phyloP scores from a whole-genome alignment of 2,113 vertebrate species.

The Jaculus jaculus region DNA sequence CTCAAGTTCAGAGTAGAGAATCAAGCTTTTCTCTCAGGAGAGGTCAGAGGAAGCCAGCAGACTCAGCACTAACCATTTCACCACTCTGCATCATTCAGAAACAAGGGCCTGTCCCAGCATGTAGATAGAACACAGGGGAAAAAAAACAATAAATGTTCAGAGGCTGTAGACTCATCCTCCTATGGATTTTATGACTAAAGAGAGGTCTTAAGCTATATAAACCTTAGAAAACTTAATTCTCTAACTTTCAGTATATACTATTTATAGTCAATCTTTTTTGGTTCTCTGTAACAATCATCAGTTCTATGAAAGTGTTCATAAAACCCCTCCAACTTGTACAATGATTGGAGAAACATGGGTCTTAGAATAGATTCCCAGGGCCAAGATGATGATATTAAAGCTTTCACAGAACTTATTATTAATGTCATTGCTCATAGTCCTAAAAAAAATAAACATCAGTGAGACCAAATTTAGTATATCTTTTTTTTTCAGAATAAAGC shows the following conservation, averaged over 20 bases:
- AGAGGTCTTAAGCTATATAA: neutral
- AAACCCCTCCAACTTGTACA: constrained; percentile 30
- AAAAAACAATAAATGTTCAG: neutral
- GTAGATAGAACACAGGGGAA: neutral
- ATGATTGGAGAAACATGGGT: constrained; percentile 62
- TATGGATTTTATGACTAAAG: neutral
- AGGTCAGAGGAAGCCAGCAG: constrained; percentile 80
- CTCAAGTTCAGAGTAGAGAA: constrained; percentile 83
- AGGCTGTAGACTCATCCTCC: neutral
- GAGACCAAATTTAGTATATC: neutral
- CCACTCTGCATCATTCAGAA: constrained; percentile 71
- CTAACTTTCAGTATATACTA: neutral
- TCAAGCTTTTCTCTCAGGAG: constrained; percentile 81
- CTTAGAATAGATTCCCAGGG: constrained; percentile 29
- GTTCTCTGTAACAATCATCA: constrained; percentile 41
- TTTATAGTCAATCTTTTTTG: constrained; percentile 33
- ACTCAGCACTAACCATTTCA: constrained; percentile 72
- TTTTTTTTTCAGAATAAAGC: constrained; percentile 32
- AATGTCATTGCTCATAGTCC: constrained; percentile 51
- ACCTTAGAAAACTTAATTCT: constrained; percentile 56
- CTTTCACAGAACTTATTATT: constrained; percentile 65
- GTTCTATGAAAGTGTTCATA: constrained; percentile 3
- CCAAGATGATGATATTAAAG: constrained; percentile 67
- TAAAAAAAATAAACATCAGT: constrained; percentile 28
- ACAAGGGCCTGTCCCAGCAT: constrained; percentile 32